Evolutionary conservation across 64 coral and sea anemone genomes (phyloP).

Genomic region (Dendrophyllia cribrosa): DNA sequence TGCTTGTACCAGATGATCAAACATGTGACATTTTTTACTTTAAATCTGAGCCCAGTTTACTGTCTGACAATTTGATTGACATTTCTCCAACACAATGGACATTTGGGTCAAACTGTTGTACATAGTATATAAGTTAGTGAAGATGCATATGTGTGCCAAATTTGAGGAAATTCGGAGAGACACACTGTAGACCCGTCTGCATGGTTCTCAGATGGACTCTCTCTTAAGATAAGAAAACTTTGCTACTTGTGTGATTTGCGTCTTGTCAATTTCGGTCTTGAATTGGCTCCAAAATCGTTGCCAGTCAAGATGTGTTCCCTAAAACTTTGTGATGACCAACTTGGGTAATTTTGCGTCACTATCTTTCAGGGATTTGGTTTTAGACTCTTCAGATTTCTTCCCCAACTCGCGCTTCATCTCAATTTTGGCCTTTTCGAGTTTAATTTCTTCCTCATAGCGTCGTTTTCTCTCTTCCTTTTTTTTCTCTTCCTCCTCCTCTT

Average conservation of each 20-base stretch:
- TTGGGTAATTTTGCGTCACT: neutral
- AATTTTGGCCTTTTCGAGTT: slow-evolving; percentile 11
- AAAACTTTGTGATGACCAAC: slow-evolving; percentile 47
- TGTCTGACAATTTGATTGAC: neutral
- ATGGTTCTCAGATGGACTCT: neutral
- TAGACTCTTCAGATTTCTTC: neutral
- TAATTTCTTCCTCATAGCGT: neutral
- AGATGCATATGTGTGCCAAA: slow-evolving; percentile 16
- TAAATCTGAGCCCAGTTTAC: neutral
- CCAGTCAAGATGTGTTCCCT: slow-evolving; percentile 61
- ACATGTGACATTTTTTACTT: neutral
- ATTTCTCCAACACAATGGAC: neutral
- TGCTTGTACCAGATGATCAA: too few species aligned
- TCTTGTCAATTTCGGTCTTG: slow-evolving; percentile 59
- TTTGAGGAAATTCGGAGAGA: slow-evolving; percentile 27
- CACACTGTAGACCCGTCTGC: slow-evolving; percentile 17
- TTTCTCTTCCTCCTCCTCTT: neutral
- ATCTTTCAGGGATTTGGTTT: neutral
- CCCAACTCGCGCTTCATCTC: slow-evolving; percentile 21
- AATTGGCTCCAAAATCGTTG: slow-evolving; percentile 52
- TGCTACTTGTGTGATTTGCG: slow-evolving; percentile 45
- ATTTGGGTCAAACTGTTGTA: neutral
- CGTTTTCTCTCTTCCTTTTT: neutral
- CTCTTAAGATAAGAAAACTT: slow-evolving; percentile 44
- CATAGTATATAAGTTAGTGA: neutral